Conservation (phyloP, 2,888 invertebrate genomes). For the Ichneumoninae sp. region DNA sequence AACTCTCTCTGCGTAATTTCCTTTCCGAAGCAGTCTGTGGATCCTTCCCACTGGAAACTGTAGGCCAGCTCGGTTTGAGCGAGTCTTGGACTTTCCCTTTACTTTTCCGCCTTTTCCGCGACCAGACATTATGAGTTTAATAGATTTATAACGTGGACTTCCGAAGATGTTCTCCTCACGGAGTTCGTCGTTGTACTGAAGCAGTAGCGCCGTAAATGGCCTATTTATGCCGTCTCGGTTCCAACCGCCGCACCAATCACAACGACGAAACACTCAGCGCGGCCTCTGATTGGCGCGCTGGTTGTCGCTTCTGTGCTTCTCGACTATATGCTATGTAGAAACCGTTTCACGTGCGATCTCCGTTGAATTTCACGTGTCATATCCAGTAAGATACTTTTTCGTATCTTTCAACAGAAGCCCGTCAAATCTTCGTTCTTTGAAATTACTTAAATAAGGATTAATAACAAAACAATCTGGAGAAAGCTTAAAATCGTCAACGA, state of each 20-base stretch:
- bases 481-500: neutral
- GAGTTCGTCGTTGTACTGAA: neutral
- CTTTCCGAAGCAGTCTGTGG: neutral
- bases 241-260: neutral
- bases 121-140: constrained; percentile 71
- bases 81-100: constrained; percentile 69
- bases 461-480: neutral
- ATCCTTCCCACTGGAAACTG: neutral
- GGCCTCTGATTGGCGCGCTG: neutral
- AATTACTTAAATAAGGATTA: too few species aligned
- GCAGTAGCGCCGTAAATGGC: neutral
- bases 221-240: neutral
- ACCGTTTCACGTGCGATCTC: too few species aligned
- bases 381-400: too few species aligned
- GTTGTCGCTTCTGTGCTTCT: neutral
- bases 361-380: too few species aligned
- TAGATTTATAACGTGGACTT: neutral
- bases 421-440: too few species aligned
- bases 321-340: too few species aligned
- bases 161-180: neutral
- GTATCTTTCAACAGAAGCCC: too few species aligned
- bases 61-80: neutral
- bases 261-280: neutral
- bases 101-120: constrained; percentile 74
- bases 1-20: neutral